Base-by-base conservation (phyloP, 2,113 vertebrate genomes). In the Pachycephala philippinensis region DNA sequence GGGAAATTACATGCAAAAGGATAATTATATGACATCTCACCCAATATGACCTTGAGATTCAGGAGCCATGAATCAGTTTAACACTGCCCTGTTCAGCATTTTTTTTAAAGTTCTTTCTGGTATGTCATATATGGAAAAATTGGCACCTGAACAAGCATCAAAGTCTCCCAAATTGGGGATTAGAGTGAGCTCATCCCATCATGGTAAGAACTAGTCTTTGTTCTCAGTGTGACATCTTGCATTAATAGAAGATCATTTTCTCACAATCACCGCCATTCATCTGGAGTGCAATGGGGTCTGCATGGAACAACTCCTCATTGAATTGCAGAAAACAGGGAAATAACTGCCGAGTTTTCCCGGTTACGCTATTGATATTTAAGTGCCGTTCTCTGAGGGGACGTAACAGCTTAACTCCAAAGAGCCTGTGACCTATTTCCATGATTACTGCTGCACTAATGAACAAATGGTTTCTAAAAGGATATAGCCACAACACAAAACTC, bases 241-340 rank as follows among this genome's bases (percentile, higher is more conserved):
- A 93, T 96, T 96, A 96, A 96, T 60, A 93, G 95, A 95, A 98
- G 98, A 98, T 97, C 96, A 92, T 96, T 97, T 98, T 97, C 97
- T 97, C 97, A 98, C 98, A 99, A 98, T 98, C 97, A 98, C 82
- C 8, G 16, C 98, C 97, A 98, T 98, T 98, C 98, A 98, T 98
- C 93, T 97, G 81, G 81, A 96, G 96, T 95, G 95, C 93, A 94
- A 75, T 13, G 52, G 96, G 91, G 94, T 95, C 95, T 97, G 77
- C 95, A 88, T 90, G 16, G 95, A 98, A 98, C 98, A 98, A 89
- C 97, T 97, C 98, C 96, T 98, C 98, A 98, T 98, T 98, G 98
- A 98, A 97, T 97, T 95, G 92, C 95, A 95, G 95, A 97, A 97
- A 97, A 94, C 90, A 93, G 88, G 93, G 97, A 97, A 98, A 98